These are phyloP conservation scores for Patagioenas fasciata DNA, from an alignment of 2,113 vertebrate species.

Conservation along the genomic window DNA sequence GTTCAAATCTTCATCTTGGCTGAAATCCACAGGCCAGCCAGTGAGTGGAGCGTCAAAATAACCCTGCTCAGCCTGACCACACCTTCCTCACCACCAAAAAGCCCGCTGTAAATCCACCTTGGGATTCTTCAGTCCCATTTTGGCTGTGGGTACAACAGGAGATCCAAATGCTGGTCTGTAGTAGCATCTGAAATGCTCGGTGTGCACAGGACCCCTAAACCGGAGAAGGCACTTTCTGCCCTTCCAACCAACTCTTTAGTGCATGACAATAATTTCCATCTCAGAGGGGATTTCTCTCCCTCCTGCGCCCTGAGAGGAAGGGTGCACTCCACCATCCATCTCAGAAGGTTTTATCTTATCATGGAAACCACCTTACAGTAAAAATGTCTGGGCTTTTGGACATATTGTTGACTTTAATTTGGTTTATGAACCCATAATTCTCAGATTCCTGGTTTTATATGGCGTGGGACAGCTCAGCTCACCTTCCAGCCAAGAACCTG, in stretches of 20 bases:
- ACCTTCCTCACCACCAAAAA: not conserved
- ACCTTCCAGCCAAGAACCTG: not conserved
- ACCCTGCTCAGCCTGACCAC: not conserved
- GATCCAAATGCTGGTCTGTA: not conserved
- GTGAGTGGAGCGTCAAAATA: rapidly evolving
- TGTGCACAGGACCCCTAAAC: not conserved
- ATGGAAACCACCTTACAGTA: not conserved
- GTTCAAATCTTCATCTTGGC: not conserved
- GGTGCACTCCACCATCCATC: not conserved
- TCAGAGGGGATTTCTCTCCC: not conserved
- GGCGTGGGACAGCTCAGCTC: not conserved
- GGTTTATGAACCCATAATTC: not conserved
- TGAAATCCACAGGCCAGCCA: not conserved
- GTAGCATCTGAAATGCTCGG: rapidly evolving
- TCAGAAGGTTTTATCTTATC: not conserved
- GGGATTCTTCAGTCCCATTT: not conserved
- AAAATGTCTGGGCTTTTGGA: not conserved
- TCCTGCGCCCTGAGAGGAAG: not conserved
- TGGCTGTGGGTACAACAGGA: not conserved
- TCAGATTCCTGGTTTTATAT: not conserved
- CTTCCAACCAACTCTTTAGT: not conserved
- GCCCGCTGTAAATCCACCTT: not conserved
- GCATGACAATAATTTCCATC: not conserved
- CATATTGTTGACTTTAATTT: not conserved
- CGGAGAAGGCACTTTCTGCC: not conserved